Evolutionary conservation across 2,797 vertebrate genomes (phyloP).

Genomic region (Enteromius anoplus): DNA sequence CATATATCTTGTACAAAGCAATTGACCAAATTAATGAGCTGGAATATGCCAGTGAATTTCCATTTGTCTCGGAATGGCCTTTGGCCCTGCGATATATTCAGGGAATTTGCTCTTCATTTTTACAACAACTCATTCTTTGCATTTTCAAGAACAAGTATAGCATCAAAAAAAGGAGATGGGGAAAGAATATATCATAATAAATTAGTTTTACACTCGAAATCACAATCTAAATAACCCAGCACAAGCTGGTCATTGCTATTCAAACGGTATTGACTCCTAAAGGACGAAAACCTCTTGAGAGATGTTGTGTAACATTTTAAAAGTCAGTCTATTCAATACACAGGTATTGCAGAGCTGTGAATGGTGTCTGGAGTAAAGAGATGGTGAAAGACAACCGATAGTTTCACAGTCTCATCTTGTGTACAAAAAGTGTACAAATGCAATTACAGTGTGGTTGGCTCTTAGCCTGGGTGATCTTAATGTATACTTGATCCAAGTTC

Average conservation of each 20-base stretch:
- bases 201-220: neutral
- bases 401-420: constrained; percentile 24
- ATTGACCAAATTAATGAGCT: constrained; percentile 50
- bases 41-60: constrained; percentile 44
- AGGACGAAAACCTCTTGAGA: constrained; percentile 29
- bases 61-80: constrained; percentile 39
- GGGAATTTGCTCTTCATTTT: constrained; percentile 33
- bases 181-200: neutral
- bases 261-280: constrained; percentile 23
- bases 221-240: neutral
- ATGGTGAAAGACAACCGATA: neutral
- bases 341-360: constrained; percentile 26
- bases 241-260: constrained; percentile 1
- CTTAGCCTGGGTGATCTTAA: constrained; percentile 25
- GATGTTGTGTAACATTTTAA: constrained; percentile 40
- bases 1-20: constrained; percentile 42
- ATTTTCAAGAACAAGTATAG: neutral
- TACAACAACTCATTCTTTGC: constrained; percentile 35
- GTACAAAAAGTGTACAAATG: constrained; percentile 47
- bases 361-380: constrained; percentile 35
- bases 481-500: constrained; percentile 14
- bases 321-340: constrained; percentile 34
- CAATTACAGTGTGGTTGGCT: constrained; percentile 48
- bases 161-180: neutral
- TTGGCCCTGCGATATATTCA: constrained; percentile 56